phyloP scores from a whole-genome alignment of 1,140 invertebrate genomes.

The Drosophila subobscura region DNA sequence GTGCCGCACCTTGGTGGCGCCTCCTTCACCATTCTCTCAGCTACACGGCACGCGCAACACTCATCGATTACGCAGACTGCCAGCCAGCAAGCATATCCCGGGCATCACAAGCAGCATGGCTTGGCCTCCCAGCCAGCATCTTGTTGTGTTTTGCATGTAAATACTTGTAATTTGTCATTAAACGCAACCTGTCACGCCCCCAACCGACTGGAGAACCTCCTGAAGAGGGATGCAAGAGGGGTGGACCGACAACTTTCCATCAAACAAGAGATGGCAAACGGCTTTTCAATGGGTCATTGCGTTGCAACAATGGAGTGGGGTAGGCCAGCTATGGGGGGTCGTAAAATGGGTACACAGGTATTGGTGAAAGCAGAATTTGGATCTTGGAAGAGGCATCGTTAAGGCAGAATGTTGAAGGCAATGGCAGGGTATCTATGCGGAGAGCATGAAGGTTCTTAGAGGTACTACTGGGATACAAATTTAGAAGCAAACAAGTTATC shows the following conservation, averaged over 20 bases:
- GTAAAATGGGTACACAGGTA: not conserved
- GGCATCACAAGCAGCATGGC: not conserved
- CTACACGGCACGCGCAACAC: conserved; percentile 45
- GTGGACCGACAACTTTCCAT: conserved; percentile 20
- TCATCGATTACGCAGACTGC: conserved; percentile 56
- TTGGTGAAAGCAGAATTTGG: not conserved
- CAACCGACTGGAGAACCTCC: too few species aligned
- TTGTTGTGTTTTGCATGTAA: conserved; percentile 67
- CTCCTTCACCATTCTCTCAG: conserved; percentile 2
- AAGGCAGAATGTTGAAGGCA: too few species aligned
- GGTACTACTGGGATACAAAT: too few species aligned
- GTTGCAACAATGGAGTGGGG: conserved; percentile 3
- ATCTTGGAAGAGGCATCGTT: too few species aligned
- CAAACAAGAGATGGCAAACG: conserved; percentile 14
- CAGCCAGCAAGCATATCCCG: too few species aligned
- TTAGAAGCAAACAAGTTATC: too few species aligned
- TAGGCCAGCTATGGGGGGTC: not conserved
- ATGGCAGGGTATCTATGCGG: too few species aligned
- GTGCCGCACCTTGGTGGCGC: conserved; percentile 8
- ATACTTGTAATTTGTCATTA: conserved; percentile 70
- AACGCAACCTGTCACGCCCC: conserved; percentile 38
- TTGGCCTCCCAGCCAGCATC: conserved; percentile 28
- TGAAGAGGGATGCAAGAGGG: too few species aligned
- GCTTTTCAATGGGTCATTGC: conserved; percentile 50
- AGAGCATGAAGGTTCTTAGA: too few species aligned